These are phyloP conservation scores for Nysson spinosus DNA, from an alignment of 2,888 invertebrate species.

Conservation along the genomic window DNA sequence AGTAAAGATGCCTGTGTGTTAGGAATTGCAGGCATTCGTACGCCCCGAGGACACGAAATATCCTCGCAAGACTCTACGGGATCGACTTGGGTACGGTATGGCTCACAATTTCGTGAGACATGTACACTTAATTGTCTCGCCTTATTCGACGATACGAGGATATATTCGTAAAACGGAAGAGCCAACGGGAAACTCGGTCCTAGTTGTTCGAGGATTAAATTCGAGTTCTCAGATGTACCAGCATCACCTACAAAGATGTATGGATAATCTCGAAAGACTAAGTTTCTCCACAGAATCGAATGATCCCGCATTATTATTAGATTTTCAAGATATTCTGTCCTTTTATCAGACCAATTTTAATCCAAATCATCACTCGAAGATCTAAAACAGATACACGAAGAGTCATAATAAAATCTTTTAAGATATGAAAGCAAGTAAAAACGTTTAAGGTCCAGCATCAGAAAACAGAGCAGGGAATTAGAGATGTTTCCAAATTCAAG, in stretches of 20 bases:
- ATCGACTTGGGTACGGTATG: conserved; percentile 35
- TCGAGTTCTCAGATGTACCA: conserved; percentile 4
- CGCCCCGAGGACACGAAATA: conserved; percentile 58
- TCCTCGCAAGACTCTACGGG: conserved; percentile 40
- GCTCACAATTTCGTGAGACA: conserved; percentile 49
- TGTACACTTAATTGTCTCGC: conserved; percentile 56
- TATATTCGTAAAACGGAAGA: conserved; percentile 36
- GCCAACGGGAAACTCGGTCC: conserved; percentile 24
- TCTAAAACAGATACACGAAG: too few species aligned
- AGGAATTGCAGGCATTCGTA: conserved; percentile 41
- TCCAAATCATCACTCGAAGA: too few species aligned
- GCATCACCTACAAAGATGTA: conserved; percentile 2
- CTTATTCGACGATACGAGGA: conserved; percentile 48
- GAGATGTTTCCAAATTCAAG: too few species aligned
- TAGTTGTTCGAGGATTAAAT: conserved; percentile 26
- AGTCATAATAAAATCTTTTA: too few species aligned
- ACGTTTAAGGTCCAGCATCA: too few species aligned
- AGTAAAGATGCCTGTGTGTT: conserved; percentile 13
- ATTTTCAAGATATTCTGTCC: too few species aligned
- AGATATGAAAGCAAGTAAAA: too few species aligned
- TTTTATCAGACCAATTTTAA: too few species aligned
- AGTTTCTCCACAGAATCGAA: too few species aligned
- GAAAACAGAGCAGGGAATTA: too few species aligned
- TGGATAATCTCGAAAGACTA: too few species aligned
- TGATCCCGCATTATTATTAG: too few species aligned